phyloP scores from a whole-genome alignment of 2,888 invertebrate species.

The Lochmaea capreae region DNA sequence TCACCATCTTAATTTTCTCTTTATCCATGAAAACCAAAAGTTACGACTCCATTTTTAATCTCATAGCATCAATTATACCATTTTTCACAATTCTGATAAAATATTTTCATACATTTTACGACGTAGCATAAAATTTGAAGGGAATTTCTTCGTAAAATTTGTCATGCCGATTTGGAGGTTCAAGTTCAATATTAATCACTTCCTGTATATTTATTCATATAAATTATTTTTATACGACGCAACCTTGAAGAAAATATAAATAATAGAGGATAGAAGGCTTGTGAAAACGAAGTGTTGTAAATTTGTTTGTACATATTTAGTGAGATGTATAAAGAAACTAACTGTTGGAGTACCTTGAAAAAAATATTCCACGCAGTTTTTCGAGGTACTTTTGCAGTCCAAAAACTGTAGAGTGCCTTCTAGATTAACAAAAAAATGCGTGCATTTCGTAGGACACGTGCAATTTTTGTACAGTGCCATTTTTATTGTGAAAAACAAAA shows the following conservation, averaged over 20 bases:
- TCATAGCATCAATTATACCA: constrained; percentile 15
- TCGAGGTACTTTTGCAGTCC: constrained; percentile 47
- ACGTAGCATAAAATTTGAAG: constrained; percentile 1
- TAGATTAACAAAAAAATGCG: constrained; percentile 48
- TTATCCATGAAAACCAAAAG: background rate
- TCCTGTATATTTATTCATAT: background rate
- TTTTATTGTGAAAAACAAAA: constrained; percentile 30
- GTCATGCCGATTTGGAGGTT: background rate
- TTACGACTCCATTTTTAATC: background rate
- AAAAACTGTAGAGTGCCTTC: constrained; percentile 62
- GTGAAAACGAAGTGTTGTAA: constrained; percentile 53
- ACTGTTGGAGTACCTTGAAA: constrained; percentile 26
- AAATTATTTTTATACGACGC: too few relatives aligned
- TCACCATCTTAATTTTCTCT: background rate
- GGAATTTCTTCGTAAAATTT: too few relatives aligned
- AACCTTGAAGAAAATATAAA: constrained; percentile 34
- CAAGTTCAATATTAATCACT: background rate
- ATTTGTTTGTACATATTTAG: constrained; percentile 57
- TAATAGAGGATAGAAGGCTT: constrained; percentile 54
- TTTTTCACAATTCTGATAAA: constrained; percentile 27
- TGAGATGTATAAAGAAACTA: constrained; percentile 44
- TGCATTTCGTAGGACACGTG: constrained; percentile 35
- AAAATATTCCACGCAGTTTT: background rate
- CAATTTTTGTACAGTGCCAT: constrained; percentile 46
- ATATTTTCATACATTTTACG: constrained; percentile 26